Evolutionary conservation across 2,797 vertebrate genomes (phyloP).

Genomic region (Acanthurus leucopareius): DNA sequence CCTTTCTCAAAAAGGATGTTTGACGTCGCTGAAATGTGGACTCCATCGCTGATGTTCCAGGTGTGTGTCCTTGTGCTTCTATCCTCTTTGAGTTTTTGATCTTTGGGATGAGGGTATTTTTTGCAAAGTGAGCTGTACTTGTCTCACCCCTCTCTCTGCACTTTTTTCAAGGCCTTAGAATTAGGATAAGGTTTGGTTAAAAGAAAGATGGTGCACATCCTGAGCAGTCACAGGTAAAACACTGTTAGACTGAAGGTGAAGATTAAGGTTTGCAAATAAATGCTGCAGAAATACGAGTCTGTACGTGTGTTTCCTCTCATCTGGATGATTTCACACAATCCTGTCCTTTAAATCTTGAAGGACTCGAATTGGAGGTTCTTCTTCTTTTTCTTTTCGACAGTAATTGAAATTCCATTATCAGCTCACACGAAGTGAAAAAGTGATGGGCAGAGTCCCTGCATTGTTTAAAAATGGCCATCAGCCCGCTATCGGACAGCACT

Average conservation of each 20-base stretch:
- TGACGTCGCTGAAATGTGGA: background rate
- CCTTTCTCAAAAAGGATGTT: background rate
- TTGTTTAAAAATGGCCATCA: conserved; percentile 41
- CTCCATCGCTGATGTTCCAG: background rate
- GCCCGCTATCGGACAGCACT: conserved; percentile 28
- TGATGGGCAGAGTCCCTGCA: conserved; percentile 17
- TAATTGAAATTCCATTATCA: conserved; percentile 22
- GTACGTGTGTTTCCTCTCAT: background rate
- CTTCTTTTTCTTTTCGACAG: background rate
- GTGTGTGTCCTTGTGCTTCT: conserved; percentile 21
- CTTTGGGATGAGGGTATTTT: background rate
- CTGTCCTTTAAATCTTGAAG: background rate
- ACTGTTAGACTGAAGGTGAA: background rate
- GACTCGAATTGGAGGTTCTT: background rate
- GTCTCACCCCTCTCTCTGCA: background rate
- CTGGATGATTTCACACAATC: background rate
- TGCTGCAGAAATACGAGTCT: too few relatives aligned
- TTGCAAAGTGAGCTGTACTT: conserved; percentile 14
- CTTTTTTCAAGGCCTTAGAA: background rate
- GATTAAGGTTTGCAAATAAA: background rate
- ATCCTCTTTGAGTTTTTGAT: conserved; percentile 4
- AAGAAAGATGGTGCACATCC: background rate
- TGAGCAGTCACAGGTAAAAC: background rate
- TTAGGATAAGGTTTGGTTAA: background rate
- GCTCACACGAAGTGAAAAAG: conserved; percentile 9